phyloP scores from a whole-genome alignment of 2,888 invertebrate species.

The Rhabditoides inermis region DNA sequence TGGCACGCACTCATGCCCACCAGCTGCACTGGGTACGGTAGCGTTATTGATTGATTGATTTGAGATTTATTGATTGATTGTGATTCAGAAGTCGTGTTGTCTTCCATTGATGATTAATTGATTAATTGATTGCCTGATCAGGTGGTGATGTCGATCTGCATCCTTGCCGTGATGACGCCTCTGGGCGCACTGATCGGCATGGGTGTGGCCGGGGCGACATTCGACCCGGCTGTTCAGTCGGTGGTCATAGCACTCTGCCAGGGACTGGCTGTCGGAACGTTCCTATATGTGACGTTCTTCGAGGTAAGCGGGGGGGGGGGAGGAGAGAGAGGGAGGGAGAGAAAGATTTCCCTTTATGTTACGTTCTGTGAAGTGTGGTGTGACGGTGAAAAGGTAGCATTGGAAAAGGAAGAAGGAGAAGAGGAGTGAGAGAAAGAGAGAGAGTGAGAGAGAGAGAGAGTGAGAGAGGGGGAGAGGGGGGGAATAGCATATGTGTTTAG shows the following conservation, averaged over 20 bases:
- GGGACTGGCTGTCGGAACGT: conserved; percentile 82
- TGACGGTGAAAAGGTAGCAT: too few relatives aligned
- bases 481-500: too few relatives aligned
- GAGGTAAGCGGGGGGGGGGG: conserved; percentile 69
- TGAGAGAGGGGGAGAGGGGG: too few relatives aligned
- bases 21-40: conserved; percentile 38
- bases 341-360: too few relatives aligned
- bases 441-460: too few relatives aligned
- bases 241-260: conserved; percentile 58
- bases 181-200: conserved; percentile 57
- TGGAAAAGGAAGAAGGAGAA: too few relatives aligned
- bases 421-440: too few relatives aligned
- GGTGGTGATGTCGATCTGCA: conserved; percentile 41
- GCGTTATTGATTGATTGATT: not conserved
- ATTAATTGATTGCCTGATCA: conserved; percentile 1
- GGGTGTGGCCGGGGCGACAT: conserved; percentile 23
- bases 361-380: not conserved
- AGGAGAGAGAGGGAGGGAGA: too few relatives aligned
- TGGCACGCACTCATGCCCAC: conserved; percentile 51
- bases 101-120: not conserved
- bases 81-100: not conserved
- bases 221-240: conserved; percentile 17
- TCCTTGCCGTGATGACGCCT: conserved; percentile 65
- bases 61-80: not conserved
- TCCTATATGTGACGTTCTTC: conserved; percentile 88